Conservation (phyloP, 92 coral and sea anemone species). For the Diadumene lineata region DNA sequence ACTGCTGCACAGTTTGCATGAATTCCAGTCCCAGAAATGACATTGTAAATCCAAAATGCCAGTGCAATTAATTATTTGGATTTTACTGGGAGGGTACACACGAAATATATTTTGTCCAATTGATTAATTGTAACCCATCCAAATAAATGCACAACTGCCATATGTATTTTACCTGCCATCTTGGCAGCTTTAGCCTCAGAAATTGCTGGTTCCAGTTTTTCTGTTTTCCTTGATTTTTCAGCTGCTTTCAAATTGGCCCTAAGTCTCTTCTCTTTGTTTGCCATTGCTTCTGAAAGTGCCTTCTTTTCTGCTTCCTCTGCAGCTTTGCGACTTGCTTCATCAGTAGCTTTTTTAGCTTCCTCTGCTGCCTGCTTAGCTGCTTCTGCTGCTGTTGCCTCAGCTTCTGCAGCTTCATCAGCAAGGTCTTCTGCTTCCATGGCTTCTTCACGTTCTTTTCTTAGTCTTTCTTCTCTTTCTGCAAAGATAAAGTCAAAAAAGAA, state of each 20-base stretch:
- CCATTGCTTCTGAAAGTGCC: conserved; percentile 92
- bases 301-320: conserved; percentile 99
- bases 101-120: no score
- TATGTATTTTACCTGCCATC: conserved; percentile 79
- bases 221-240: conserved; percentile 79
- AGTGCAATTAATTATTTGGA: no score
- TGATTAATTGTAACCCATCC: no score
- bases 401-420: conserved; percentile 96
- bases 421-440: conserved; percentile 97
- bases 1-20: no score
- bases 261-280: conserved; percentile 90
- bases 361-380: conserved; percentile 92
- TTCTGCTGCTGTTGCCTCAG: conserved; percentile 92
- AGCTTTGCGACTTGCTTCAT: conserved; percentile 88
- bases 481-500: not conserved
- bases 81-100: no score
- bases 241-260: conserved; percentile 94
- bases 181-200: conserved; percentile 89
- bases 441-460: conserved; percentile 79
- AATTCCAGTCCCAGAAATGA: no score
- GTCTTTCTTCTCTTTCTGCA: conserved; percentile 80
- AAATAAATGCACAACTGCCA: no score
- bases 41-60: no score
- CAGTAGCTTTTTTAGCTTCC: conserved; percentile 81
- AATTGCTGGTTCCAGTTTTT: conserved; percentile 78